These are phyloP conservation scores for Hyposmocoma kahamanoa DNA, from an alignment of 1,140 invertebrate genomes.

Conservation along the genomic window DNA sequence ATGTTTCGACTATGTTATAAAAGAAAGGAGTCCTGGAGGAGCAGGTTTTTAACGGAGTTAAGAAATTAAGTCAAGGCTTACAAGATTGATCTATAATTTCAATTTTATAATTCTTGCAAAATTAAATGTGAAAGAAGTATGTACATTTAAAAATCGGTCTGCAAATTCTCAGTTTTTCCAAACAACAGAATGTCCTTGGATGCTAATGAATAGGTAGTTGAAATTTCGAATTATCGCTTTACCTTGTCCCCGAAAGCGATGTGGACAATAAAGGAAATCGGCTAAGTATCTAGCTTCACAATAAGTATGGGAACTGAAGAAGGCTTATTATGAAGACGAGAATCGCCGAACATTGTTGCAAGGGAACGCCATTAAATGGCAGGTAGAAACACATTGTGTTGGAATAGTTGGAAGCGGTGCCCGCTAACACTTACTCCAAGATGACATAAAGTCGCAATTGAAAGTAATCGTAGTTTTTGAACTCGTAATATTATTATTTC, in stretches of 20 bases:
- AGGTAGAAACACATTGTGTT: constrained; percentile 38
- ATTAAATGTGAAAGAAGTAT: too few species aligned
- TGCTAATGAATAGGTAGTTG: background rate
- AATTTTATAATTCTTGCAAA: too few species aligned
- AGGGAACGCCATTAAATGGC: constrained; percentile 14
- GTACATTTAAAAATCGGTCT: too few species aligned
- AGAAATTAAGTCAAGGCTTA: constrained; percentile 23
- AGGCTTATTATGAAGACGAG: background rate
- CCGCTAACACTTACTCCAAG: too few species aligned
- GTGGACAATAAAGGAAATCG: constrained; percentile 8
- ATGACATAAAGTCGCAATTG: too few species aligned
- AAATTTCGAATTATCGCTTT: constrained; percentile 11
- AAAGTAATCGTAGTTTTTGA: too few species aligned
- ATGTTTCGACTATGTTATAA: constrained; percentile 1
- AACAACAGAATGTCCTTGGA: too few species aligned
- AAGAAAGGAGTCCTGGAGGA: constrained; percentile 26
- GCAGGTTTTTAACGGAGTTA: constrained; percentile 24
- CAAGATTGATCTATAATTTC: too few species aligned
- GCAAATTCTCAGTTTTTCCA: too few species aligned
- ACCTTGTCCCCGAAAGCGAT: constrained; percentile 11
- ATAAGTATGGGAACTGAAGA: constrained; percentile 14
- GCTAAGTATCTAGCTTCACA: constrained; percentile 5
- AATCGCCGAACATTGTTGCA: constrained; percentile 7
- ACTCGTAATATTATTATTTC: too few species aligned
- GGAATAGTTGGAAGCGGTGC: too few species aligned